phyloP scores from a whole-genome alignment of 2,113 vertebrate species.

The Bubalus kerabau region DNA sequence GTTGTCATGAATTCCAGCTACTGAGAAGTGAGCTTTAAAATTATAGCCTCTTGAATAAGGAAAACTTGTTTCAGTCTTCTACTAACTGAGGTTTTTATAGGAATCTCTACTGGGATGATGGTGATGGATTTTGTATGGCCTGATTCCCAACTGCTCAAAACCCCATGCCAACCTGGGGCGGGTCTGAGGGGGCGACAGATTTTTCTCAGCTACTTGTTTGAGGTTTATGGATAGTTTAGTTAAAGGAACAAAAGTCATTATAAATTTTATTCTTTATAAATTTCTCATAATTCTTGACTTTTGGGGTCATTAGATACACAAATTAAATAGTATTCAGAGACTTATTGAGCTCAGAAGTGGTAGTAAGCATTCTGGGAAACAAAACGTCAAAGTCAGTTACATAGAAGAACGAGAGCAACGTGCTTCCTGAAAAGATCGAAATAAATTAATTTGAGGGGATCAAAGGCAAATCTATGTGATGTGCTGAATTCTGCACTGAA shows the following conservation, averaged over 20 bases:
- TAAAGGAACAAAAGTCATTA: not conserved
- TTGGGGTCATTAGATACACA: not conserved
- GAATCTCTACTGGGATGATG: not conserved
- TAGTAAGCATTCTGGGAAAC: not conserved
- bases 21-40: not conserved
- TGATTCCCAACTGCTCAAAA: not conserved
- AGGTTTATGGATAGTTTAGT: not conserved
- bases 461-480: not conserved
- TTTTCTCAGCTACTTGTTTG: not conserved
- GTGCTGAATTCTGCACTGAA: not conserved
- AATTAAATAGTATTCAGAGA: not conserved
- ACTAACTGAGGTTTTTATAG: not conserved
- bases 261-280: not conserved
- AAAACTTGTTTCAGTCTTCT: not conserved
- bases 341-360: not conserved
- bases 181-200: not conserved
- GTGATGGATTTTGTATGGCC: not conserved
- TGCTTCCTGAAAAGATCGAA: not conserved
- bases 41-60: not conserved
- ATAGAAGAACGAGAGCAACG: not conserved
- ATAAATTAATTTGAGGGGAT: not conserved
- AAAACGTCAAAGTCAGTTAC: not conserved
- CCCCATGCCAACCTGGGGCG: not conserved
- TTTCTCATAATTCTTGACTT: not conserved
- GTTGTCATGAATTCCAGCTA: not conserved